These are phyloP conservation scores for Antennarius maculatus DNA, from an alignment of 2,797 vertebrate species.

Conservation along the genomic window DNA sequence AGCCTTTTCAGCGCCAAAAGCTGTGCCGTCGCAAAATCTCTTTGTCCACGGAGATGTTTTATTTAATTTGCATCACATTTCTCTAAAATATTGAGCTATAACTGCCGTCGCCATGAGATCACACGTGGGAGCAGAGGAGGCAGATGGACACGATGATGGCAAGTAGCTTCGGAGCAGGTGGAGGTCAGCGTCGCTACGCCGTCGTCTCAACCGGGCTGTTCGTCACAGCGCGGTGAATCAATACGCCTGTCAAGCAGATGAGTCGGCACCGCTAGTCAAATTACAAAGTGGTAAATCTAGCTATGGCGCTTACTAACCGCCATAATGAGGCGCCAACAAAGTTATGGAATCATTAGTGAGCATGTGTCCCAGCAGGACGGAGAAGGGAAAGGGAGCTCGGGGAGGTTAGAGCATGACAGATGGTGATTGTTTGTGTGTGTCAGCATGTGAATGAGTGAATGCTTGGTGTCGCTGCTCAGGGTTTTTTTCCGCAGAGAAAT, in stretches of 20 bases:
- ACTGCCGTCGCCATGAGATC: constrained; percentile 20
- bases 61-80: constrained; percentile 36
- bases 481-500: constrained; percentile 62
- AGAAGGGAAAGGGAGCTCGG: constrained; percentile 57
- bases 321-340: constrained; percentile 76
- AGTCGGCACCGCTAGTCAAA: constrained; percentile 41
- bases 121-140: constrained; percentile 42
- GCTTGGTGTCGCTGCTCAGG: constrained; percentile 36
- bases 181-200: constrained; percentile 56
- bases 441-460: constrained; percentile 67
- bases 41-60: constrained; percentile 20
- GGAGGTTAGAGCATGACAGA: constrained; percentile 76
- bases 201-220: constrained; percentile 43
- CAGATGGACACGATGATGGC: constrained; percentile 67
- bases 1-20: constrained; percentile 29
- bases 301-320: constrained; percentile 53
- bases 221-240: constrained; percentile 57
- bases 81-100: constrained; percentile 3
- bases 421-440: constrained; percentile 71
- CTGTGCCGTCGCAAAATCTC: constrained; percentile 32
- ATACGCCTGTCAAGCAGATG: constrained; percentile 55
- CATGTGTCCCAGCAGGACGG: constrained; percentile 68
- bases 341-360: constrained; percentile 77
- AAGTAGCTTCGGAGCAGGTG: constrained; percentile 60
- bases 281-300: constrained; percentile 62